Evolutionary conservation across 2,113 vertebrate genomes (phyloP).

Genomic region (Mus musculus): DNA sequence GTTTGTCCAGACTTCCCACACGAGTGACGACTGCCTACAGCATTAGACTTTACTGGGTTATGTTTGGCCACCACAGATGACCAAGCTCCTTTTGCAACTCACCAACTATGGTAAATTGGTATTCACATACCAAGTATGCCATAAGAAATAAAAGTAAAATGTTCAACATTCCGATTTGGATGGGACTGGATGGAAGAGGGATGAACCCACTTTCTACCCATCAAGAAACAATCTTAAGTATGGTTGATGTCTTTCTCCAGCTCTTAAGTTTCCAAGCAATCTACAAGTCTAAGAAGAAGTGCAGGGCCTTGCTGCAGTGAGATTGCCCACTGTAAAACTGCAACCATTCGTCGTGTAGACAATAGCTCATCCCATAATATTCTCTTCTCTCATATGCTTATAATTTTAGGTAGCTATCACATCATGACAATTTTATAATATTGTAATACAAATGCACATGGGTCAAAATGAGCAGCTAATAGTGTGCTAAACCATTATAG

Average conservation of each 20-base stretch:
- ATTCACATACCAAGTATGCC: neutral
- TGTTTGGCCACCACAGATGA: neutral
- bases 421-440: neutral
- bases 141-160: neutral
- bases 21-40: neutral
- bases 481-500: neutral
- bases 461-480: conserved; percentile 27
- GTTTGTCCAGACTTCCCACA: neutral
- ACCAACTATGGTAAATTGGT: too few species aligned
- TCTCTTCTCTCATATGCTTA: neutral
- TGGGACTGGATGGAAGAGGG: neutral
- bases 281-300: neutral
- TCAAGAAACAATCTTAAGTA: neutral
- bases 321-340: neutral
- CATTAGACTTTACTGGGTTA: neutral
- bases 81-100: neutral
- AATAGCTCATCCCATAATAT: neutral
- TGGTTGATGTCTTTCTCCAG: neutral
- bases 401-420: neutral
- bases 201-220: neutral
- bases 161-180: neutral
- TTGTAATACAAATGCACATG: conserved; percentile 11
- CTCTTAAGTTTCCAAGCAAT: conserved; percentile 11
- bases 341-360: neutral
- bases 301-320: neutral